Percentiles rank a stretch among this genome's conserved stretches.
Evolutionary conservation across 2,113 vertebrate genomes (phyloP).

Genomic region (Aix galericulata): DNA sequence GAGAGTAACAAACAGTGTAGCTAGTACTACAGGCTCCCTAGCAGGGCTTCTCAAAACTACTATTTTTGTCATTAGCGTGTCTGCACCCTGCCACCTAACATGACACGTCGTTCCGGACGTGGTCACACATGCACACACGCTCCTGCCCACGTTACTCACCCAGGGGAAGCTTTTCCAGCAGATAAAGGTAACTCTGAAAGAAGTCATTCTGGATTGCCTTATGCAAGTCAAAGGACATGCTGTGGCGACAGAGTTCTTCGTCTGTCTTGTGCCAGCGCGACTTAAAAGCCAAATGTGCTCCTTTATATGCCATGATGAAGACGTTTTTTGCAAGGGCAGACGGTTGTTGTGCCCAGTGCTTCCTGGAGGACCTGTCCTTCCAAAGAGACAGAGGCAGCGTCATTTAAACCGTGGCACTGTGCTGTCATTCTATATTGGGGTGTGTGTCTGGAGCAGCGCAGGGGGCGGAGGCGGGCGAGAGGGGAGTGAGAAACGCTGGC

Average conservation of each 20-base stretch:
- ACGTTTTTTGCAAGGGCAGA: background rate
- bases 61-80: background rate
- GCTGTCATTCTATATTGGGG: constrained; percentile 79
- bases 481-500: constrained; percentile 51
- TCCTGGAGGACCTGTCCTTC: constrained; percentile 38
- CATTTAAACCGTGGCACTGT: constrained; percentile 63
- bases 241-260: constrained; percentile 88
- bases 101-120: accelerated
- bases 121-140: accelerated
- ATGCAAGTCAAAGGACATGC: constrained; percentile 93
- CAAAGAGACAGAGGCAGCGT: constrained; percentile 26
- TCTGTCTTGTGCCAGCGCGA: constrained; percentile 90
- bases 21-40: background rate
- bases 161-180: constrained; percentile 89
- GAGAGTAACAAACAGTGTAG: background rate
- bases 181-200: constrained; percentile 94
- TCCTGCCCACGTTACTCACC: constrained; percentile 82
- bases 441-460: constrained; percentile 13
- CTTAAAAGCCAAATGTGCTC: constrained; percentile 88
- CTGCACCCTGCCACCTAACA: background rate
- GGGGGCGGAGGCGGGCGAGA: background rate
- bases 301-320: constrained; percentile 77
- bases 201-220: constrained; percentile 89
- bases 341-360: constrained; percentile 31
- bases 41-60: background rate